Conservation (phyloP, 2,888 invertebrate genomes). For the Glomeris marginata region DNA sequence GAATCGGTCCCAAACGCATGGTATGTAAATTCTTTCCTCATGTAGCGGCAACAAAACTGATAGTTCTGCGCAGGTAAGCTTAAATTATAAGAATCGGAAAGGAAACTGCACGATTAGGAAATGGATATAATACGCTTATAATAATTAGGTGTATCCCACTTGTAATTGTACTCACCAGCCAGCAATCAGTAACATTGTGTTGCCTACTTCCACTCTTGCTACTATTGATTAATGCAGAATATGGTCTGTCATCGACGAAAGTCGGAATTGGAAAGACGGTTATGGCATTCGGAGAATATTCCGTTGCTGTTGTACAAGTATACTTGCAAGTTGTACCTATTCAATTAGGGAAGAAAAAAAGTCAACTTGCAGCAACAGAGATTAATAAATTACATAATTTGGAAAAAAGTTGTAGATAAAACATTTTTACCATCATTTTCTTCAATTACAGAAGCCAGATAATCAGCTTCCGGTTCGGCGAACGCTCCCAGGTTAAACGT, state of each 20-base stretch:
- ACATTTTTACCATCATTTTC: too few relatives aligned
- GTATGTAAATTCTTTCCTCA: slow-evolving; percentile 25
- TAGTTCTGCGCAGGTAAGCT: slow-evolving; percentile 29
- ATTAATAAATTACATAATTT: too few relatives aligned
- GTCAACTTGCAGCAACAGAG: too few relatives aligned
- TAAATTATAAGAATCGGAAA: slow-evolving; percentile 17
- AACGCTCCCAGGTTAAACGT: too few relatives aligned
- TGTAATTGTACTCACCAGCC: slow-evolving; percentile 33
- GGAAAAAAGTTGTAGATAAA: too few relatives aligned
- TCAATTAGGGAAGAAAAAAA: too few relatives aligned
- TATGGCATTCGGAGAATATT: too few relatives aligned
- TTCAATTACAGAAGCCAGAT: too few relatives aligned
- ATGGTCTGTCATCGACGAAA: slow-evolving; percentile 26
- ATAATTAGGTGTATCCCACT: slow-evolving; percentile 53
- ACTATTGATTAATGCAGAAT: too few relatives aligned
- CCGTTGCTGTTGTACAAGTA: slow-evolving; percentile 41
- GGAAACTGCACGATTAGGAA: background rate
- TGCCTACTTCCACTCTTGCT: too few relatives aligned
- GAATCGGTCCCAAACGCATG: slow-evolving; percentile 31
- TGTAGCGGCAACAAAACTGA: slow-evolving; percentile 21
- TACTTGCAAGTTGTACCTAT: slow-evolving; percentile 34
- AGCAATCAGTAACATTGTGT: slow-evolving; percentile 54
- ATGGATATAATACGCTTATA: slow-evolving; percentile 33
- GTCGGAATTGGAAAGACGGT: too few relatives aligned
- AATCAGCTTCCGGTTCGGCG: too few relatives aligned